Conservation (phyloP, 2,888 invertebrate genomes). For the Heteromurus nitidus region DNA sequence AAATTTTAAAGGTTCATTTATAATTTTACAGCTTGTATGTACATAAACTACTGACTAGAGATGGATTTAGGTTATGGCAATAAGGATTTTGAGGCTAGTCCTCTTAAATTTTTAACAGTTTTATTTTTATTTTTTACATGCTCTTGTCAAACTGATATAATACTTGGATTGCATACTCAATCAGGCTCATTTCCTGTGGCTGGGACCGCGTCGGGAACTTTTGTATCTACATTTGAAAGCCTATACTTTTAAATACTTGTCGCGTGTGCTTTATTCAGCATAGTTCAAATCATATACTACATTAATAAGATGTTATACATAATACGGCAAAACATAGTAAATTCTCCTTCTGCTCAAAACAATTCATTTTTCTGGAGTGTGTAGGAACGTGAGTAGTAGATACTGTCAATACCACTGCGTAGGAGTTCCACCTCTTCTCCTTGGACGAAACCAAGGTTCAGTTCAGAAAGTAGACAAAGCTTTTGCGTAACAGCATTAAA, state of each 20-base stretch:
- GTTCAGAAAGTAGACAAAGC: too few species aligned
- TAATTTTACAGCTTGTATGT: too few species aligned
- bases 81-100: constrained; percentile 49
- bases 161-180: constrained; percentile 45
- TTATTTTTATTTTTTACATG: constrained; percentile 29
- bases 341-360: neutral
- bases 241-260: neutral
- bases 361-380: constrained; percentile 39
- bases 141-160: constrained; percentile 37
- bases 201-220: constrained; percentile 4
- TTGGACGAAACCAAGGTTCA: constrained; percentile 40
- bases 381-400: neutral
- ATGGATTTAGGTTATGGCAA: constrained; percentile 45
- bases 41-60: too few species aligned
- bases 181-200: constrained; percentile 58
- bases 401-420: neutral
- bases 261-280: too few species aligned
- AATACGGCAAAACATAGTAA: constrained; percentile 2
- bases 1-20: too few species aligned
- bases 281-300: too few species aligned
- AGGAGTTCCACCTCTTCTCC: constrained; percentile 28
- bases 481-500: constrained; percentile 29
- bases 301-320: too few species aligned
- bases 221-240: neutral
- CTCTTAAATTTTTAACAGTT: constrained; percentile 45